Conservation (phyloP, 2,888 invertebrate genomes). For the Apeira syringaria region DNA sequence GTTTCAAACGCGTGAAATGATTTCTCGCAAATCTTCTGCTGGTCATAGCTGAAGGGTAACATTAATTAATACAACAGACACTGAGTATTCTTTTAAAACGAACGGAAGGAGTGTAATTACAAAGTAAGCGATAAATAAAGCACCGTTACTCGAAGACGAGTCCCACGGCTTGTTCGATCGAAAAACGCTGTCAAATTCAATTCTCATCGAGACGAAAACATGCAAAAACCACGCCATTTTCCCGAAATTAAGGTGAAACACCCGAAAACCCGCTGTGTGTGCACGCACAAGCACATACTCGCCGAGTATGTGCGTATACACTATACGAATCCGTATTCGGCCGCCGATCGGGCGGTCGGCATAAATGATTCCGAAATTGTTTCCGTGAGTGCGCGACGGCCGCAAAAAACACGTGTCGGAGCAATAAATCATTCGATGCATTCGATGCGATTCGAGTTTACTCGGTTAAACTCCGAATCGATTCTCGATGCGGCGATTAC, state of each 20-base stretch:
- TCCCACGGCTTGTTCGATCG: constrained; percentile 22
- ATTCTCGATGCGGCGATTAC: constrained; percentile 73
- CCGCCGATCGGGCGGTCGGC: constrained; percentile 65
- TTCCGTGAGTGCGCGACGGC: constrained; percentile 67
- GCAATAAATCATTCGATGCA: constrained; percentile 77
- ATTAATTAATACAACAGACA: too few relatives aligned
- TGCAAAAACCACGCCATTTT: constrained; percentile 49
- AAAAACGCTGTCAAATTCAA: constrained; percentile 61
- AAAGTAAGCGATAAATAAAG: constrained; percentile 23
- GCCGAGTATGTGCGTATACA: constrained; percentile 2
- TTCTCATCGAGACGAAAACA: constrained; percentile 55
- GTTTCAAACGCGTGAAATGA: too few relatives aligned
- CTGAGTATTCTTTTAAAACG: not conserved
- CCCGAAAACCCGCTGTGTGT: constrained; percentile 39
- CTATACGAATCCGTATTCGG: constrained; percentile 54
- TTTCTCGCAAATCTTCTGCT: too few relatives aligned
- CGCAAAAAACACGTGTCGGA: constrained; percentile 80
- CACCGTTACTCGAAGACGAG: constrained; percentile 38
- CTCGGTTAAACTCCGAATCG: constrained; percentile 72
- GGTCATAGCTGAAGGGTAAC: too few relatives aligned
- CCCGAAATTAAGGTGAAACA: constrained; percentile 71
- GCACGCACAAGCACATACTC: too few relatives aligned
- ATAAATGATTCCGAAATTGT: constrained; percentile 81
- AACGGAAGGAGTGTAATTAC: constrained; percentile 31
- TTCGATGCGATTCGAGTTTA: constrained; percentile 34